These are phyloP conservation scores for Eretmochelys imbricata DNA, from an alignment of 2,113 vertebrate species.

Conservation along the genomic window DNA sequence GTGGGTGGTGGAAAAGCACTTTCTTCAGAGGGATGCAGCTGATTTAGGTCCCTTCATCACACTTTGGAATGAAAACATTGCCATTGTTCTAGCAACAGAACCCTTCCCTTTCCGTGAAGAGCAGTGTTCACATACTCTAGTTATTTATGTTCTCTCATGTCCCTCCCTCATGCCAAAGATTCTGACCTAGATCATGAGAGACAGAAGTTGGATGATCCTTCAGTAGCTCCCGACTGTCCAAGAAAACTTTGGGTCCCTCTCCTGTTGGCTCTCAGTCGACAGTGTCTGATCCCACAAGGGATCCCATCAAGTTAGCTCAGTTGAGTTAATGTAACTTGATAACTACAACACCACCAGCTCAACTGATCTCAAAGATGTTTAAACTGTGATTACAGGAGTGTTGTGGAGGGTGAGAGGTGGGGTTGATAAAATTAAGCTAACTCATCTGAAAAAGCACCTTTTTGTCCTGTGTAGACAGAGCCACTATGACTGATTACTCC, in stretches of 20 bases:
- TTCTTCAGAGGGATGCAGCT: background rate
- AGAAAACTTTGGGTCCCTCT: conserved; percentile 31
- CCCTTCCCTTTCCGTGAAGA: background rate
- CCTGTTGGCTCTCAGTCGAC: conserved; percentile 44
- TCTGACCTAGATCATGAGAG: too few relatives aligned
- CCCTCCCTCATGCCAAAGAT: too few relatives aligned
- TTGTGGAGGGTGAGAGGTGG: background rate
- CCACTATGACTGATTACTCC: background rate
- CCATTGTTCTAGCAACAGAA: conserved; percentile 47
- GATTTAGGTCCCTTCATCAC: background rate
- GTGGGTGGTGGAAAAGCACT: background rate
- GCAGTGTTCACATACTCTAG: background rate
- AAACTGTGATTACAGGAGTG: background rate
- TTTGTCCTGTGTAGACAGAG: background rate
- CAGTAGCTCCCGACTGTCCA: background rate
- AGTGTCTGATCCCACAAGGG: conserved; percentile 17
- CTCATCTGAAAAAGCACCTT: background rate
- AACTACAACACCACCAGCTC: background rate
- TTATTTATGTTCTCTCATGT: background rate
- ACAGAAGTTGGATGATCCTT: background rate
- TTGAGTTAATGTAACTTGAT: background rate
- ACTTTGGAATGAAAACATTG: background rate
- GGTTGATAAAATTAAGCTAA: background rate
- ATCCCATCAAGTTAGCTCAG: background rate
- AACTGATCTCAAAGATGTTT: background rate